Evolutionary conservation across 2,888 invertebrate genomes (phyloP).

Genomic region (Monoplex corrugatus): DNA sequence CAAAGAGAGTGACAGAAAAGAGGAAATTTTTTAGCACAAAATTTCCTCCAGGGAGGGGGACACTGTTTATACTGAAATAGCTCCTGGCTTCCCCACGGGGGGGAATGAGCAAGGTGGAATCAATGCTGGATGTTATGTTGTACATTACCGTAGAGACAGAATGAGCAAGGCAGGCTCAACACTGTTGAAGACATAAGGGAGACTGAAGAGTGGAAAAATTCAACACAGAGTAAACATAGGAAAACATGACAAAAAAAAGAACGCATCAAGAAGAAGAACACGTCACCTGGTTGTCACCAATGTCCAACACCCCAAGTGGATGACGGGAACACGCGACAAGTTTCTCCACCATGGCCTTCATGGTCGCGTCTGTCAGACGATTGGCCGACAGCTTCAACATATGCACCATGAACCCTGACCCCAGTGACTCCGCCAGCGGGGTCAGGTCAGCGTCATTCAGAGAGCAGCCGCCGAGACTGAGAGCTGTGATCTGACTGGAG

Average conservation of each 20-base stretch:
- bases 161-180: not conserved
- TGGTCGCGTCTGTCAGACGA: conserved; percentile 69
- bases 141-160: not conserved
- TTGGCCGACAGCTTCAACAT: conserved; percentile 77
- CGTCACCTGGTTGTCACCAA: conserved; percentile 71
- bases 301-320: conserved; percentile 71
- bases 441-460: conserved; percentile 70
- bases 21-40: too few species aligned
- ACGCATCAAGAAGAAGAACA: too few species aligned
- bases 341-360: conserved; percentile 63
- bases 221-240: too few species aligned
- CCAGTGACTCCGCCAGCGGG: conserved; percentile 65
- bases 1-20: too few species aligned
- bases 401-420: conserved; percentile 65
- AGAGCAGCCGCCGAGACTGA: conserved; percentile 73
- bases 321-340: conserved; percentile 64
- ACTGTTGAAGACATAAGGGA: too few species aligned
- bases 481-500: conserved; percentile 60
- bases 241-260: conserved; percentile 1
- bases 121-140: too few species aligned
- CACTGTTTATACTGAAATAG: too few species aligned
- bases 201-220: too few species aligned
- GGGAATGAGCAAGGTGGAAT: too few species aligned
- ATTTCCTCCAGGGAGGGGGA: too few species aligned
- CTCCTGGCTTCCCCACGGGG: too few species aligned